These are phyloP conservation scores for Trachelus tabidus DNA, from an alignment of 2,888 invertebrate species.

Conservation along the genomic window DNA sequence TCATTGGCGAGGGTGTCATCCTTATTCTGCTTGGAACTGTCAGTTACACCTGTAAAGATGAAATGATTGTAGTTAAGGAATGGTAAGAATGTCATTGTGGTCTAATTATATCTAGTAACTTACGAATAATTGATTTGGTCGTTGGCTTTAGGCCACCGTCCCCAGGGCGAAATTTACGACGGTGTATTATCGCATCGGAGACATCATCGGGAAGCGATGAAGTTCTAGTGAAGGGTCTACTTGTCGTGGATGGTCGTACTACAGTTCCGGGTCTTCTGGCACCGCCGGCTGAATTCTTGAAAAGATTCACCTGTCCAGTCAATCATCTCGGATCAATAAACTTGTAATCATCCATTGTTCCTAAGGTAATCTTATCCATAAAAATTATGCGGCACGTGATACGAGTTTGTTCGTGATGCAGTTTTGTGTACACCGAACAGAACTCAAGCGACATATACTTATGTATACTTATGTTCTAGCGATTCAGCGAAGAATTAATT, in stretches of 20 bases:
- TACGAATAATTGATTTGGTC: neutral
- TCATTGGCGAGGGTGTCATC: slow-evolving; percentile 9
- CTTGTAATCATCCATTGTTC: neutral
- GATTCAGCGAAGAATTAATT: neutral
- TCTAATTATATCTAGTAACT: neutral
- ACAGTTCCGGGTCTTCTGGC: slow-evolving; percentile 39
- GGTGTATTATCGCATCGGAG: neutral
- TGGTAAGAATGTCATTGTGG: neutral
- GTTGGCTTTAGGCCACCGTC: neutral
- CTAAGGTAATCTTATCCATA: neutral
- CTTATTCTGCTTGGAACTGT: neutral
- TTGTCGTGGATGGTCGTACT: slow-evolving; percentile 30
- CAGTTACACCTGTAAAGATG: neutral
- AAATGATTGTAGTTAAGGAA: neutral
- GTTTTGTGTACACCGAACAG: neutral
- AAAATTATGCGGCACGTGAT: neutral
- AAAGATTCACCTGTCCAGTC: slow-evolving; percentile 48
- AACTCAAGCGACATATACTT: neutral
- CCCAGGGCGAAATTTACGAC: neutral
- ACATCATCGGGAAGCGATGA: neutral
- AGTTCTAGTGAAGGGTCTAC: slow-evolving; percentile 12
- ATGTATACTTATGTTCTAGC: neutral
- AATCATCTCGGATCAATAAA: neutral
- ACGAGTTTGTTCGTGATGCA: neutral
- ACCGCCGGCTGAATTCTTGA: slow-evolving; percentile 33